Evolutionary conservation across 2,888 invertebrate genomes (phyloP).

Genomic region (Chrysotoxum bicinctum): DNA sequence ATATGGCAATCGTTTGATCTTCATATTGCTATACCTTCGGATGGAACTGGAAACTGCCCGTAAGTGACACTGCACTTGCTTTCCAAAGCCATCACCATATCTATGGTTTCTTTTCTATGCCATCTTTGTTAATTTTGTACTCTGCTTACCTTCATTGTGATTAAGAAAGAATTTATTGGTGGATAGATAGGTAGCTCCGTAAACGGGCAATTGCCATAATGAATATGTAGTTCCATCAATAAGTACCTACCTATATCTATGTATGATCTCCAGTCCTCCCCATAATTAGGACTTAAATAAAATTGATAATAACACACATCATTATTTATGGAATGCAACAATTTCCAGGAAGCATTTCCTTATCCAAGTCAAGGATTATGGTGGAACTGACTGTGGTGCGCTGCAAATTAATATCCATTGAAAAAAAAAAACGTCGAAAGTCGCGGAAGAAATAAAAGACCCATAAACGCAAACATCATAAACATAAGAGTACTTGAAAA

Average conservation of each 20-base stretch:
- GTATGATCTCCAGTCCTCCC: conserved; percentile 7
- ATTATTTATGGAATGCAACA: conserved; percentile 27
- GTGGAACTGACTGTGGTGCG: not conserved
- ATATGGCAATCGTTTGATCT: conserved; percentile 29
- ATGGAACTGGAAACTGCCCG: conserved; percentile 9
- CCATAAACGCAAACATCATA: conserved; percentile 26
- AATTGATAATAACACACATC: not conserved
- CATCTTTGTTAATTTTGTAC: not conserved
- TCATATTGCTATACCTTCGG: conserved; percentile 35
- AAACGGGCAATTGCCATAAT: conserved; percentile 55
- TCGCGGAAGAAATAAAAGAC: conserved; percentile 5
- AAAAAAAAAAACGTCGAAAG: conserved; percentile 1
- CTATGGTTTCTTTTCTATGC: conserved; percentile 44
- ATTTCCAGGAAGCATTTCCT: conserved; percentile 62
- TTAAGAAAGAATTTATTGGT: conserved; percentile 46
- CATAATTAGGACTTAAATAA: conserved; percentile 40
- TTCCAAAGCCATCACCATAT: not conserved
- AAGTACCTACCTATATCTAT: not conserved
- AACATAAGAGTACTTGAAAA: not conserved
- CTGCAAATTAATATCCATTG: not conserved
- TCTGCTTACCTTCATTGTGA: conserved; percentile 29
- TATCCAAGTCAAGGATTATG: conserved; percentile 45
- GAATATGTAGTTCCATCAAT: conserved; percentile 8
- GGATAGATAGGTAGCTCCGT: conserved; percentile 9
- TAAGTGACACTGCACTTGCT: conserved; percentile 58